These are phyloP conservation scores for Syncerus caffer DNA, from an alignment of 2,797 vertebrate species.

Conservation along the genomic window DNA sequence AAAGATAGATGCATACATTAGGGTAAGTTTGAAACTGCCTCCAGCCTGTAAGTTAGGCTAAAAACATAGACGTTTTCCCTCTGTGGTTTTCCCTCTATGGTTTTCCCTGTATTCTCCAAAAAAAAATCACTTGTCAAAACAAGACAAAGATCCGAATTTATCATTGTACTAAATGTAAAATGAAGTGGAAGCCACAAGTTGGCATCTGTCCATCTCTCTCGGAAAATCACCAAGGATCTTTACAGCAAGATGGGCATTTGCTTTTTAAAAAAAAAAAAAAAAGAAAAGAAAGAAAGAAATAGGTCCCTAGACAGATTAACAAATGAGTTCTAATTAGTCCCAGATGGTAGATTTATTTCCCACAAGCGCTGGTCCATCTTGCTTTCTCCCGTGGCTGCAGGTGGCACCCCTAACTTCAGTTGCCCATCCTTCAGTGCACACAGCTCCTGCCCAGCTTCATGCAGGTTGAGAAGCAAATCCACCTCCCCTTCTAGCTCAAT, in stretches of 20 bases:
- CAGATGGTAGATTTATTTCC: background rate
- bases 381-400: background rate
- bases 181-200: background rate
- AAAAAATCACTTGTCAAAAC: constrained; percentile 63
- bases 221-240: background rate
- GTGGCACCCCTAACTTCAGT: background rate
- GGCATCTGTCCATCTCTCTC: background rate
- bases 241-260: background rate
- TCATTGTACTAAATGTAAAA: constrained; percentile 49
- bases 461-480: background rate
- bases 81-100: background rate
- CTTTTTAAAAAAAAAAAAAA: background rate
- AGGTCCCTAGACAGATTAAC: background rate
- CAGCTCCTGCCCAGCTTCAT: background rate
- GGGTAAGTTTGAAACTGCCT: constrained; percentile 50
- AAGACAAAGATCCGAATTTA: constrained; percentile 42
- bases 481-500: background rate
- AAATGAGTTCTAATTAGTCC: background rate
- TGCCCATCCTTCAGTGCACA: background rate
- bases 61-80: constrained; percentile 12
- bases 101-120: constrained; percentile 45
- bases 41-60: constrained; percentile 30
- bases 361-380: background rate
- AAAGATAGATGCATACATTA: constrained; percentile 51
- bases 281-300: background rate